These are phyloP conservation scores for Zophobas atratus DNA, from an alignment of 1,140 invertebrate genomes.

Conservation along the genomic window DNA sequence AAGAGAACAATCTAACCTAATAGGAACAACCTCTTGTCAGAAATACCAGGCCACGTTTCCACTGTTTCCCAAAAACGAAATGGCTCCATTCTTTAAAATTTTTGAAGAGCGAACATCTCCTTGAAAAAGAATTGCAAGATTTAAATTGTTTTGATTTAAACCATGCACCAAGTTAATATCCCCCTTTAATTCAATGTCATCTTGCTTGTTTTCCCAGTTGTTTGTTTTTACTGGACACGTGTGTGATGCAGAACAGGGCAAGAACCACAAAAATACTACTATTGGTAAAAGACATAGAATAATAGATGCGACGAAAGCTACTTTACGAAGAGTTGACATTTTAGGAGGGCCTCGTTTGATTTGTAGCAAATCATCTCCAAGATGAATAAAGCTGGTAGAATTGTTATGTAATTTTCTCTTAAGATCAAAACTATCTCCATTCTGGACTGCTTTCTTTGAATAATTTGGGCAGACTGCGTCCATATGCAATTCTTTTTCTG, in stretches of 20 bases:
- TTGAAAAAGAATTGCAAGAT: conserved; percentile 81
- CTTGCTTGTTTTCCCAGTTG: conserved; percentile 80
- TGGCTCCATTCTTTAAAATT: conserved; percentile 68
- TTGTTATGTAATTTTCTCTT: conserved; percentile 53
- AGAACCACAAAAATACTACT: conserved; percentile 80
- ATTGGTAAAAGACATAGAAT: conserved; percentile 80
- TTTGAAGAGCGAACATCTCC: conserved; percentile 75
- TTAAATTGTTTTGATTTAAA: conserved; percentile 73
- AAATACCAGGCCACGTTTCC: conserved; percentile 78
- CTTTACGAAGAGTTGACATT: conserved; percentile 77
- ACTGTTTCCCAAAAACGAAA: conserved; percentile 74
- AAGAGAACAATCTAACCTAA: conserved; percentile 78
- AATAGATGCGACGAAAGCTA: conserved; percentile 79
- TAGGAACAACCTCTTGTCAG: conserved; percentile 75
- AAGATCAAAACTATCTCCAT: conserved; percentile 54
- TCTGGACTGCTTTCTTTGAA: conserved; percentile 54
- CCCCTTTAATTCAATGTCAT: conserved; percentile 81
- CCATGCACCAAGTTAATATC: conserved; percentile 79
- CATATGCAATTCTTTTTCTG: conserved; percentile 77
- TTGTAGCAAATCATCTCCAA: conserved; percentile 71
- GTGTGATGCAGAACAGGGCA: conserved; percentile 79
- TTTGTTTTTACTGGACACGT: conserved; percentile 76
- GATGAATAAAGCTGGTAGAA: conserved; percentile 62
- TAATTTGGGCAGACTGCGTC: conserved; percentile 63
- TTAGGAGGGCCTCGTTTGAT: conserved; percentile 71